Percentiles rank a stretch among this genome's conserved stretches.
Evolutionary conservation across 1,140 invertebrate genomes (phyloP).

Genomic region (Leptinotarsa lineolata): DNA sequence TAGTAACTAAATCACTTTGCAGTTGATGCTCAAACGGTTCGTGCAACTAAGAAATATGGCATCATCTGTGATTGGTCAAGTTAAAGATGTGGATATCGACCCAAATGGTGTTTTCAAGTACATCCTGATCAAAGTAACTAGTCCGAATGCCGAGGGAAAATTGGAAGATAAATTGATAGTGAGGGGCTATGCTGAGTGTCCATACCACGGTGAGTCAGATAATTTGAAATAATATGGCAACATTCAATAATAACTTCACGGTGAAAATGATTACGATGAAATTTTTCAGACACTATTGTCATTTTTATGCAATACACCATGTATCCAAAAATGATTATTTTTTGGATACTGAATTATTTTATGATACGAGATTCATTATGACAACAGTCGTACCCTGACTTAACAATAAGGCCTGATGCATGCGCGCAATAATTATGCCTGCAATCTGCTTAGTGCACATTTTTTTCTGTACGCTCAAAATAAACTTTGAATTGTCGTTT

Average conservation of each 20-base stretch:
- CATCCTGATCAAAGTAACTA: conserved; percentile 75
- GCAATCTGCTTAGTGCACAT: no score
- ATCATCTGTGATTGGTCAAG: conserved; percentile 39
- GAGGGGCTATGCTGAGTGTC: conserved; percentile 70
- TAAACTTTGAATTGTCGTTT: no score
- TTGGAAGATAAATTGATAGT: conserved; percentile 69
- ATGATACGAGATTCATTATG: no score
- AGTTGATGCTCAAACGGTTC: conserved; percentile 14
- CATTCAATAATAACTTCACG: not conserved
- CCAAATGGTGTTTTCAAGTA: conserved; percentile 82
- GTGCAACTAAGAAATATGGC: conserved; percentile 39
- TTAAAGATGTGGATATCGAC: conserved; percentile 83
- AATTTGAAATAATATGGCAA: not conserved
- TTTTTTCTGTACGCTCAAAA: no score
- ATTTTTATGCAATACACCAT: no score
- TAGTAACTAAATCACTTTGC: not conserved
- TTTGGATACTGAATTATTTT: no score
- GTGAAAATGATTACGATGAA: no score
- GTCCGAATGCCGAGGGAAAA: conserved; percentile 50
- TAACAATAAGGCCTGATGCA: no score
- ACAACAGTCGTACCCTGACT: no score
- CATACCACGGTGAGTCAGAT: conserved; percentile 69
- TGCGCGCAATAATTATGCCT: no score
- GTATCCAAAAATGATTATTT: no score
- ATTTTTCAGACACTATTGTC: no score